Conservation (phyloP, 1,140 invertebrate species). For the Scaptomyza pallida region DNA sequence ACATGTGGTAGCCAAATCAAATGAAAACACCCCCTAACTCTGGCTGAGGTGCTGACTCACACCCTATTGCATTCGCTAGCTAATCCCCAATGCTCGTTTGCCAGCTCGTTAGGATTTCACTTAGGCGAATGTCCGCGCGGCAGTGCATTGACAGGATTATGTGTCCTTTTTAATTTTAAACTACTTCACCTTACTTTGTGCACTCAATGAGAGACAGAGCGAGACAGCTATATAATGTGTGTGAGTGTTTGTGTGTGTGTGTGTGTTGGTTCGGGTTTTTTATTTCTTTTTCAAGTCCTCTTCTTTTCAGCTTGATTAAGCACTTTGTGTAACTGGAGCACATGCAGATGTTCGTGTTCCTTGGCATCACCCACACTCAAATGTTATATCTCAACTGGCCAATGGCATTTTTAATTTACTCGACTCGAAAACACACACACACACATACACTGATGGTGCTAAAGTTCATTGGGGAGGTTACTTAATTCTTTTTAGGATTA, state of each 20-base stretch:
- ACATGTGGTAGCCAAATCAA: constrained; percentile 62
- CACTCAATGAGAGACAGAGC: constrained; percentile 54
- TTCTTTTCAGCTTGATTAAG: constrained; percentile 81
- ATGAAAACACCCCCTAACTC: constrained; percentile 59
- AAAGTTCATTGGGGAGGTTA: not conserved
- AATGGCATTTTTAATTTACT: constrained; percentile 78
- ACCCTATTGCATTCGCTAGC: constrained; percentile 18
- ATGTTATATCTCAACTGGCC: constrained; percentile 32
- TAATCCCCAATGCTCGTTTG: constrained; percentile 51
- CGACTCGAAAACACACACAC: constrained; percentile 40
- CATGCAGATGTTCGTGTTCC: constrained; percentile 64
- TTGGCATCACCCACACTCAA: constrained; percentile 14
- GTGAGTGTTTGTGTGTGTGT: constrained; percentile 18
- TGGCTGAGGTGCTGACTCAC: not conserved
- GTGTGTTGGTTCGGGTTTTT: constrained; percentile 22
- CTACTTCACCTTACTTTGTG: constrained; percentile 76
- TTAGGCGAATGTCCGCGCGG: constrained; percentile 44
- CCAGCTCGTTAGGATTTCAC: constrained; percentile 50
- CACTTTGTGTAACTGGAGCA: constrained; percentile 81
- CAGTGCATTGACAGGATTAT: constrained; percentile 73
- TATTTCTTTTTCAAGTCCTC: constrained; percentile 67
- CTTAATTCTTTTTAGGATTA: not conserved
- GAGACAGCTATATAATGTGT: constrained; percentile 8
- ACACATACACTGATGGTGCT: too few relatives aligned
- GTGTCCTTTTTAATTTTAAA: constrained; percentile 82